A percentile compares a stretch with the other conserved stretches of the same genome.
These are phyloP conservation scores for Lates calcarifer DNA, from an alignment of 2,113 vertebrate species.

Conservation along the genomic window DNA sequence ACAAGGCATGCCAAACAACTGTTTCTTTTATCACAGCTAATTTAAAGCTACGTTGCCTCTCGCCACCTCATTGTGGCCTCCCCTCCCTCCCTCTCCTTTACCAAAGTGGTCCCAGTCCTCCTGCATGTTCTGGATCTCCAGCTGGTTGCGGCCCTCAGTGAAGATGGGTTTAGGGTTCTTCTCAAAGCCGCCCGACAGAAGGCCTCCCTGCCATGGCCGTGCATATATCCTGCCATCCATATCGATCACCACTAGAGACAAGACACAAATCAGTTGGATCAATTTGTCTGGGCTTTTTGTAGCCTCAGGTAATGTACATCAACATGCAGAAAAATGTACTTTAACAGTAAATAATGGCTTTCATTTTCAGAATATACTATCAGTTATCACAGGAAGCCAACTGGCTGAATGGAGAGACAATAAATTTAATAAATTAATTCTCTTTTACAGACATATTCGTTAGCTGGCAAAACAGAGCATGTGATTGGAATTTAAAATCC, in stretches of 20 bases:
- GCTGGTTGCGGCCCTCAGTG: constrained; percentile 95
- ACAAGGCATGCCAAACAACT: neutral
- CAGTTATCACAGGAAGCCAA: neutral
- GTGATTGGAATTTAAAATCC: neutral
- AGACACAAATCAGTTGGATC: constrained; percentile 30
- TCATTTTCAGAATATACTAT: neutral
- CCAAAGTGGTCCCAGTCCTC: constrained; percentile 99
- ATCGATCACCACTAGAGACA: constrained; percentile 89
- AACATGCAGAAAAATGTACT: neutral
- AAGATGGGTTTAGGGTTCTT: constrained; percentile 99
- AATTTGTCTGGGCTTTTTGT: neutral
- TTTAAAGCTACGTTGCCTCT: neutral
- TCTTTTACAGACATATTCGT: neutral
- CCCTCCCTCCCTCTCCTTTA: constrained; percentile 64
- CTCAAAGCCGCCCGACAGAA: constrained; percentile 96
- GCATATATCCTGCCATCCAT: constrained; percentile 95
- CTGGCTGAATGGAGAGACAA: neutral
- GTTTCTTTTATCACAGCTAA: neutral
- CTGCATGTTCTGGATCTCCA: constrained; percentile 96
- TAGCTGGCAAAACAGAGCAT: neutral
- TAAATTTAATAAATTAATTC: neutral
- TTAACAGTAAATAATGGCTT: neutral
- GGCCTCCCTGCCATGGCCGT: constrained; percentile 94
- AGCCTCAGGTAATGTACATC: neutral
- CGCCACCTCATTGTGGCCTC: neutral